phyloP scores from a whole-genome alignment of 2,888 invertebrate species.

The Clanis bilineata region DNA sequence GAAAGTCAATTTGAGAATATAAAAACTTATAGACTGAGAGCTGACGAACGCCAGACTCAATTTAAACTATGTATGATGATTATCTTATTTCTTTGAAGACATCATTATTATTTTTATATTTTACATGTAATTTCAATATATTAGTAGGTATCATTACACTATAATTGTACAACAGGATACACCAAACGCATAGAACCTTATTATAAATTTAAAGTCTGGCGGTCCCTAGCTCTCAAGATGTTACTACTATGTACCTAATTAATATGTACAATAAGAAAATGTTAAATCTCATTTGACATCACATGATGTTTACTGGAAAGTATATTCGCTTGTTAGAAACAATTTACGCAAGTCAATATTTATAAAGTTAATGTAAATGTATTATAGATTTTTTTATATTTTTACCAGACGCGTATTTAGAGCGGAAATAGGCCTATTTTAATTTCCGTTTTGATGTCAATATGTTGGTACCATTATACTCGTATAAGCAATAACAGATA shows the following conservation, averaged over 20 bases:
- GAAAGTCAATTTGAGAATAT: slow-evolving; percentile 2
- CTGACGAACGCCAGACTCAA: background rate
- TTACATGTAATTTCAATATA: no score
- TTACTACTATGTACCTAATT: background rate
- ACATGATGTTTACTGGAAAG: background rate
- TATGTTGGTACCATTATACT: background rate
- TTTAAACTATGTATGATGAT: background rate
- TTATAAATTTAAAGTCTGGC: background rate
- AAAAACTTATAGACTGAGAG: background rate
- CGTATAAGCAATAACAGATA: background rate
- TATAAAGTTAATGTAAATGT: background rate
- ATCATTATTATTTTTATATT: no score
- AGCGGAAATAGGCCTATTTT: background rate
- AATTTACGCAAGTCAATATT: slow-evolving; percentile 4
- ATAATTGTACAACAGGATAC: no score
- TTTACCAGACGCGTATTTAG: slow-evolving; percentile 3
- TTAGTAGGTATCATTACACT: no score
- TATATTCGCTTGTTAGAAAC: slow-evolving; percentile 4
- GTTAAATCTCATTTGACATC: background rate
- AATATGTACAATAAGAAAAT: slow-evolving; percentile 2
- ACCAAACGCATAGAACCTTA: background rate
- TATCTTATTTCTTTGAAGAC: no score
- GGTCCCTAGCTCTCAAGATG: background rate
- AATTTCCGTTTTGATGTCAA: background rate
- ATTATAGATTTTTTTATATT: slow-evolving; percentile 10